phyloP scores from a whole-genome alignment of 1,140 invertebrate genomes.

The Drosophila serrata region DNA sequence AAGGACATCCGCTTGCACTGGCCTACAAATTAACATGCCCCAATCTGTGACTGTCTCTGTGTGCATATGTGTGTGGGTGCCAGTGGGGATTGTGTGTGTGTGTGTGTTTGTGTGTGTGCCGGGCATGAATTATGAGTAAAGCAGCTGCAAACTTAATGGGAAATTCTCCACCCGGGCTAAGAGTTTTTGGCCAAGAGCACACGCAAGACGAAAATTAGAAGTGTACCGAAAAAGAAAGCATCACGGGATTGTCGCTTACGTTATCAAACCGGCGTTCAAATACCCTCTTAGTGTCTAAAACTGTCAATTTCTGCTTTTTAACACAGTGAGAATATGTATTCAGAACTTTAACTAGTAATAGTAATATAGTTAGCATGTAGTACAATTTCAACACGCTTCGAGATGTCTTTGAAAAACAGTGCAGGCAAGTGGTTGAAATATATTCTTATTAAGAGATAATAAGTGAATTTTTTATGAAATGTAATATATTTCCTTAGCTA shows the following conservation, averaged over 20 bases:
- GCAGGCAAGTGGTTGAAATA: too few relatives aligned
- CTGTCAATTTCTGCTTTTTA: too few relatives aligned
- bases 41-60: constrained; percentile 63
- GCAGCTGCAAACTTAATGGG: constrained; percentile 82
- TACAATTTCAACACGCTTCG: neutral
- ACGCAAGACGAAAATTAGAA: constrained; percentile 81
- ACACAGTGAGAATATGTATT: neutral
- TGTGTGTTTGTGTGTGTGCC: constrained; percentile 46
- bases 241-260: neutral
- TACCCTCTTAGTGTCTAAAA: neutral
- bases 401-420: too few relatives aligned
- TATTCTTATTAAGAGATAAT: too few relatives aligned
- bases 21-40: constrained; percentile 78
- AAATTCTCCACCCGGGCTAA: constrained; percentile 56
- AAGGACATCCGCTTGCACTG: constrained; percentile 77
- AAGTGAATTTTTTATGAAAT: neutral
- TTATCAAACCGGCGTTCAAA: neutral
- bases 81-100: constrained; percentile 33
- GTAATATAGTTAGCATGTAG: neutral
- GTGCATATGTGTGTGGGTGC: constrained; percentile 5
- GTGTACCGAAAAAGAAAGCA: constrained; percentile 27
- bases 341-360: neutral
- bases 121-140: constrained; percentile 78
- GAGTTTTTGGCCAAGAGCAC: constrained; percentile 52
- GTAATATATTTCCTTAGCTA: neutral